Evolutionary conservation across 2,888 invertebrate genomes (phyloP), one percentile per base, ranked within the genome.

Genomic region (Pteria penguin): DNA sequence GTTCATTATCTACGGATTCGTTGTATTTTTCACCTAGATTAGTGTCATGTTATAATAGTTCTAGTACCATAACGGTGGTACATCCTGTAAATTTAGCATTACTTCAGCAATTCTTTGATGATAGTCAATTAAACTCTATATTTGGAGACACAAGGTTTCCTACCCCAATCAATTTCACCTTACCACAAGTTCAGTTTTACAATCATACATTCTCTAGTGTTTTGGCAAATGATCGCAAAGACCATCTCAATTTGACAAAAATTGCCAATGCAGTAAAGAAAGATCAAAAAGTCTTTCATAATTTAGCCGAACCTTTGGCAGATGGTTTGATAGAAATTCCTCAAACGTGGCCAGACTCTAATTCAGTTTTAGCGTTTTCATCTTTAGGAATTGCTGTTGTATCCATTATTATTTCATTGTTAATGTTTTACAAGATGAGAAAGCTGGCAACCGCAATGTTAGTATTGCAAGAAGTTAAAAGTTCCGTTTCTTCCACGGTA

Each of bases 51-150:
- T 45, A 45, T 60, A 29, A 60, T 27, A 24, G 14, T 18, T 18
- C 29, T 11, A 27, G 27, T 18, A 60, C 24, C 29, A 4, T 27
- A 8, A 27, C 60, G 4, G 60, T 60, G 4, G 29, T 60, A 27
- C 69, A 70, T 36, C 70, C 62, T 0, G 29, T 71, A 8, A 62
- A 71, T 32, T 62, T 71, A 33, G 71, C 71, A 22, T 5, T 62
- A 3, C 26, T 71, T 5, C 71, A 71, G 52, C 27, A 71, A 27
- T 71, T 71, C 26, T 71, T 70, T 54, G 22, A 71, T 32, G 27
- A 36, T 5, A 18, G 52, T n/a, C 29, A 54, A 24, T 62, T 71
- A 14, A 31, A 24, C 2, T 52, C 52, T 5, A 71, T 71, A 22
- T 31, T 62, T 18, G 52, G 29, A 29, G 62, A 62, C 45, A 45